A percentile compares a stretch with the other conserved stretches of the same genome.
Evolutionary conservation across 2,113 vertebrate genomes (phyloP).

Genomic region (Barnardius zonarius): DNA sequence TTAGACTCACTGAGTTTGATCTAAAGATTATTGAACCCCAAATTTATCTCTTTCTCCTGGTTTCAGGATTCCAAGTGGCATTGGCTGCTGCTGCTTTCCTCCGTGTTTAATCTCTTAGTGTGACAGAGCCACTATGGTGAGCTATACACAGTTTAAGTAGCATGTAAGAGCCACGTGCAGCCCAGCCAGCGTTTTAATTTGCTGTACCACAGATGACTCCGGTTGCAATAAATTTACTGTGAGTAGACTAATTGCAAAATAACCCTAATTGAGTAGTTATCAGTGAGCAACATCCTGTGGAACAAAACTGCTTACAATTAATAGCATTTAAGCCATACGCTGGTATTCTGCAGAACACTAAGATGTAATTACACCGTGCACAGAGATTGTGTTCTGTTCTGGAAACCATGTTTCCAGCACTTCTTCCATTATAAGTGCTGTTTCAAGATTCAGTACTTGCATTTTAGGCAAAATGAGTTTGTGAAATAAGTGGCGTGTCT

Average conservation of each 20-base stretch:
- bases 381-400: slow-evolving; percentile 56
- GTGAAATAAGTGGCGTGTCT: neutral
- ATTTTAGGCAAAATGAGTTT: neutral
- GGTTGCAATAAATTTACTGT: slow-evolving; percentile 76
- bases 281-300: slow-evolving; percentile 76
- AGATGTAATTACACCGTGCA: slow-evolving; percentile 71
- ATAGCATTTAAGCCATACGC: slow-evolving; percentile 73
- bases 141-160: slow-evolving; percentile 25
- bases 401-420: slow-evolving; percentile 48
- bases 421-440: neutral
- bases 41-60: neutral
- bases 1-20: neutral
- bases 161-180: slow-evolving; percentile 40
- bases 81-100: neutral
- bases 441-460: slow-evolving; percentile 17
- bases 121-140: slow-evolving; percentile 1
- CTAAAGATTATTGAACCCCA: neutral
- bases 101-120: neutral
- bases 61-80: neutral
- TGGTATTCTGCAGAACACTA: slow-evolving; percentile 65
- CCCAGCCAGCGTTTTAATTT: slow-evolving; percentile 60
- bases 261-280: slow-evolving; percentile 81
- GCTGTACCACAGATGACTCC: slow-evolving; percentile 62
- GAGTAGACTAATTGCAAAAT: slow-evolving; percentile 83
- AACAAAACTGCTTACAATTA: slow-evolving; percentile 79